These are phyloP conservation scores for Frieseomelitta varia DNA, from an alignment of 1,140 invertebrate genomes.

Conservation along the genomic window DNA sequence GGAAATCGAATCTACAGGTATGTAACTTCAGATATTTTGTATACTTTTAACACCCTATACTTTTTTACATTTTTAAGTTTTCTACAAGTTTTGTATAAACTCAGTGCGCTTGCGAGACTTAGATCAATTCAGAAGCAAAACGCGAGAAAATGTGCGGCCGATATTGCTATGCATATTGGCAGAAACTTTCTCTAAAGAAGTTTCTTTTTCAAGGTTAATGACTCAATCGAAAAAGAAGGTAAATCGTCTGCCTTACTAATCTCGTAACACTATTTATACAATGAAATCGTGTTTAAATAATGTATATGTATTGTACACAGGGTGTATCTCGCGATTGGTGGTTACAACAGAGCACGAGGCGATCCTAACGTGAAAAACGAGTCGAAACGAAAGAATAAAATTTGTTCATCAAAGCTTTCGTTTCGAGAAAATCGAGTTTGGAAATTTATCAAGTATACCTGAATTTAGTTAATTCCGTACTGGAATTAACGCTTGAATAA, in stretches of 20 bases:
- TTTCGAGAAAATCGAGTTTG: too few species aligned
- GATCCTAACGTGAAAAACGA: too few species aligned
- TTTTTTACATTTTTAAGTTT: not conserved
- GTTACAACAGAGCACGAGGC: too few species aligned
- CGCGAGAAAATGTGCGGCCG: not conserved
- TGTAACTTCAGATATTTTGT: not conserved
- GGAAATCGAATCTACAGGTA: not conserved
- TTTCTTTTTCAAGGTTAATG: conserved; percentile 48
- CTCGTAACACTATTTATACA: conserved; percentile 15
- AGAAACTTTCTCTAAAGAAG: conserved; percentile 39
- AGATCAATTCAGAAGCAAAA: not conserved
- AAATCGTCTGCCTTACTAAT: conserved; percentile 20
- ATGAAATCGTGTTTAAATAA: not conserved
- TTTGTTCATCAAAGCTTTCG: too few species aligned
- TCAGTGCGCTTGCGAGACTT: not conserved
- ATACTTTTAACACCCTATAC: not conserved
- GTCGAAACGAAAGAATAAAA: too few species aligned
- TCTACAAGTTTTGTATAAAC: not conserved
- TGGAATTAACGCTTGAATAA: too few species aligned
- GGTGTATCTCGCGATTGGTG: too few species aligned
- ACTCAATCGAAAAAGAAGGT: conserved; percentile 22
- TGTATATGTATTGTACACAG: not conserved
- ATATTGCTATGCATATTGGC: conserved; percentile 20
- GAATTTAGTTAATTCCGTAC: too few species aligned
- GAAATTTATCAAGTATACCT: too few species aligned